A percentile compares a stretch with the other conserved stretches of the same genome.
phyloP scores from a whole-genome alignment of 2,797 vertebrate species.

The Falco biarmicus region DNA sequence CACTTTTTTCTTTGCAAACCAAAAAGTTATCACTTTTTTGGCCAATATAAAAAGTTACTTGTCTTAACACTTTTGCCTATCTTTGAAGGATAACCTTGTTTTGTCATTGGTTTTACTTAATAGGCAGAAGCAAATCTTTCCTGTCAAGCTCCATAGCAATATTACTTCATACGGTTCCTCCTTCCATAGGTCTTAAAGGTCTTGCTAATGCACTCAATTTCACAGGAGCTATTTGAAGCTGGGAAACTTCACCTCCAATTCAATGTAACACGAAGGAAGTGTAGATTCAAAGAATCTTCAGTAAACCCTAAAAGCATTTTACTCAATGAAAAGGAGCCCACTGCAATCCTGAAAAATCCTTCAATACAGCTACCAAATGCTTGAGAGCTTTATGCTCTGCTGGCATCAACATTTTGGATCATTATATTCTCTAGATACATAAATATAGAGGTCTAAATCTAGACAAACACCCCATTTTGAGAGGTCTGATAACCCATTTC shows the following conservation, averaged over 20 bases:
- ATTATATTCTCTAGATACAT: neutral
- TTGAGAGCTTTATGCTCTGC: neutral
- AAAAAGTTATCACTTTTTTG: neutral
- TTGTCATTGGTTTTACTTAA: neutral
- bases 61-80: neutral
- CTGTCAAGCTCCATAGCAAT: neutral
- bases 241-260: neutral
- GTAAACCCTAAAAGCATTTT: neutral
- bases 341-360: neutral
- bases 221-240: neutral
- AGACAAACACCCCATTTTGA: neutral
- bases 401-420: neutral
- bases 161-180: neutral
- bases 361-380: neutral
- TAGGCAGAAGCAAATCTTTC: neutral
- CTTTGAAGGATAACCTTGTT: neutral
- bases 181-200: neutral
- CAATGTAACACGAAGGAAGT: neutral
- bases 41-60: neutral
- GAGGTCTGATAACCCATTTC: neutral
- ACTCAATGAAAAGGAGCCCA: neutral
- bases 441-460: neutral
- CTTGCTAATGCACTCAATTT: neutral
- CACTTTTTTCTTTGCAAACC: neutral
- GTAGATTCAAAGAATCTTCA: neutral